Evolutionary conservation across 2,797 vertebrate species (phyloP).

Genomic region (Buceros bicornis): DNA sequence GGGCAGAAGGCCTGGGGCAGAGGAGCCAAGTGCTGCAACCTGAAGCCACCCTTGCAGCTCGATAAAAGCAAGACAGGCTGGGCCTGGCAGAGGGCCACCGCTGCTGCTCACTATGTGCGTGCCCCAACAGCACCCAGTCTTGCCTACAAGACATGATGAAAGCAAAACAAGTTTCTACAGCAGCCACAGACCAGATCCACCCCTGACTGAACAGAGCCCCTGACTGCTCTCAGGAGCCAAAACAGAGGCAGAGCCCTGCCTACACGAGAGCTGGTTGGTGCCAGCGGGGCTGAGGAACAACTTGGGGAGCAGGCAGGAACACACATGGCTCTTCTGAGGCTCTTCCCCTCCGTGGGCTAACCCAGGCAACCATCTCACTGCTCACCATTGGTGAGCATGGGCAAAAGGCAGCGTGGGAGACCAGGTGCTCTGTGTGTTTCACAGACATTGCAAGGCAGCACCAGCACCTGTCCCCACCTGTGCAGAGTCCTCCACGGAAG

Average conservation of each 20-base stretch:
- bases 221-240: not conserved
- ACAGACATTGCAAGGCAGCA: not conserved
- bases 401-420: not conserved
- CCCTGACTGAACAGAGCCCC: not conserved
- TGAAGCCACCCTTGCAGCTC: not conserved
- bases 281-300: not conserved
- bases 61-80: not conserved
- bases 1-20: not conserved
- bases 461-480: not conserved
- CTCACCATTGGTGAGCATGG: rapidly evolving
- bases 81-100: not conserved
- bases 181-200: not conserved
- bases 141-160: not conserved
- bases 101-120: not conserved
- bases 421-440: not conserved
- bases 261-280: not conserved
- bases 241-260: not conserved
- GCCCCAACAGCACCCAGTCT: not conserved
- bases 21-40: not conserved
- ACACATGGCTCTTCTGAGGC: not conserved
- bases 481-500: not conserved
- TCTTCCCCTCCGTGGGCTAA: not conserved
- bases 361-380: not conserved
- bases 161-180: not conserved
- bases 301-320: not conserved